Evolutionary conservation across 2,113 vertebrate genomes (phyloP).

Genomic region (Beaufortia kweichowensis): DNA sequence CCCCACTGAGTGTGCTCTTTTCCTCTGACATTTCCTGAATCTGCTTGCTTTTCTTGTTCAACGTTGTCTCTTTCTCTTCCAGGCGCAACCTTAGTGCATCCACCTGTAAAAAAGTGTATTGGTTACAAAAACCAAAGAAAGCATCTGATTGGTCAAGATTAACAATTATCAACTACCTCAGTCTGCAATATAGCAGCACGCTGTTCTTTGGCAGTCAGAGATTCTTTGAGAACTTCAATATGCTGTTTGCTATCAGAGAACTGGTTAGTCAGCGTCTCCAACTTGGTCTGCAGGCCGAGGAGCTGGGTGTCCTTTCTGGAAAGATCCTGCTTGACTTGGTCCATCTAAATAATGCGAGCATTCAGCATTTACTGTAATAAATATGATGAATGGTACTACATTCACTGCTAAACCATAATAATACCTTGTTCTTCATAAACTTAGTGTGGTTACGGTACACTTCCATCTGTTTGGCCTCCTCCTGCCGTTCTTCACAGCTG

Average conservation of each 20-base stretch:
- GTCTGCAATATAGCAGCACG: conserved; percentile 96
- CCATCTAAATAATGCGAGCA: conserved; percentile 78
- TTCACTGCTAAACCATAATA: background rate
- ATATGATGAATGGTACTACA: background rate
- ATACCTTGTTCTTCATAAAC: conserved; percentile 99
- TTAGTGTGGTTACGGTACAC: conserved; percentile 98
- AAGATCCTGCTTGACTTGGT: conserved; percentile 96
- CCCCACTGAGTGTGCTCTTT: conserved; percentile 94
- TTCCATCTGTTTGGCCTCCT: conserved; percentile 99
- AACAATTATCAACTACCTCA: conserved; percentile 77
- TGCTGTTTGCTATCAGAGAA: conserved; percentile 99
- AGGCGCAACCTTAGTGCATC: conserved; percentile 91
- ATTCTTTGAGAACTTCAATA: conserved; percentile 97
- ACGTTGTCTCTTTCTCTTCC: conserved; percentile 94
- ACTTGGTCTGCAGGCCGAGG: conserved; percentile 94
- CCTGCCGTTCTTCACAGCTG: conserved; percentile 95
- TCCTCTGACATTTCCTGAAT: conserved; percentile 98
- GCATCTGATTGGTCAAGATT: background rate
- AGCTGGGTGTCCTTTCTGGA: conserved; percentile 95
- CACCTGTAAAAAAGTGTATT: conserved; percentile 75
- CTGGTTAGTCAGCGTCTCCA: conserved; percentile 95
- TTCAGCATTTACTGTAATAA: background rate
- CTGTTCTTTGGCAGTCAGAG: conserved; percentile 95
- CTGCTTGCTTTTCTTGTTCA: conserved; percentile 98
- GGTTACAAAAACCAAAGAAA: background rate